Conservation (phyloP, 2,797 vertebrate species). For the Pangasius larnaudii region DNA sequence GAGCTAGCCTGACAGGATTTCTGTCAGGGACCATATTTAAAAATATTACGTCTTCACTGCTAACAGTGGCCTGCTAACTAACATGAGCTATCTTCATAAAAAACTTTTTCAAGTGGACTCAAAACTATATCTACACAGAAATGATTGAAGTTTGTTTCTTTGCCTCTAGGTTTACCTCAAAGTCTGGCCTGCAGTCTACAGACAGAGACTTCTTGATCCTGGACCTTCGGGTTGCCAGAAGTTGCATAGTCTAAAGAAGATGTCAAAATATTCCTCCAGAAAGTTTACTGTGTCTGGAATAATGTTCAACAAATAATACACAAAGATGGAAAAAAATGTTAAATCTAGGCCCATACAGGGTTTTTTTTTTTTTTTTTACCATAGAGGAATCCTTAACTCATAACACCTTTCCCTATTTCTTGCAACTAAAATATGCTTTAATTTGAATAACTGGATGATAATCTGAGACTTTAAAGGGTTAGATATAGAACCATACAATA, state of each 20-base stretch:
- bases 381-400: neutral
- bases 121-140: neutral
- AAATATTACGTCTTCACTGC: neutral
- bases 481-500: neutral
- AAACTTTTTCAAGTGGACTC: neutral
- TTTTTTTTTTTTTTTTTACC: neutral
- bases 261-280: neutral
- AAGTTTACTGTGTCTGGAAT: neutral
- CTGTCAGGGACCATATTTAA: neutral
- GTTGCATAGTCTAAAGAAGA: neutral
- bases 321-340: neutral
- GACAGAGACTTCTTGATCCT: neutral
- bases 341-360: neutral
- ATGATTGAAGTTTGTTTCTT: neutral
- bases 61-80: neutral
- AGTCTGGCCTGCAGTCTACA: slow-evolving; percentile 14
- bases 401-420: neutral
- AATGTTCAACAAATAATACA: neutral
- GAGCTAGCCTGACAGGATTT: slow-evolving; percentile 1
- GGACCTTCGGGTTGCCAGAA: neutral
- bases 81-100: neutral
- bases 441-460: neutral
- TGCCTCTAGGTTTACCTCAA: neutral
- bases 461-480: neutral
- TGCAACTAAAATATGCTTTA: neutral